Evolutionary conservation across 2,888 invertebrate genomes (phyloP).

Genomic region (Thymelicus sylvestris): DNA sequence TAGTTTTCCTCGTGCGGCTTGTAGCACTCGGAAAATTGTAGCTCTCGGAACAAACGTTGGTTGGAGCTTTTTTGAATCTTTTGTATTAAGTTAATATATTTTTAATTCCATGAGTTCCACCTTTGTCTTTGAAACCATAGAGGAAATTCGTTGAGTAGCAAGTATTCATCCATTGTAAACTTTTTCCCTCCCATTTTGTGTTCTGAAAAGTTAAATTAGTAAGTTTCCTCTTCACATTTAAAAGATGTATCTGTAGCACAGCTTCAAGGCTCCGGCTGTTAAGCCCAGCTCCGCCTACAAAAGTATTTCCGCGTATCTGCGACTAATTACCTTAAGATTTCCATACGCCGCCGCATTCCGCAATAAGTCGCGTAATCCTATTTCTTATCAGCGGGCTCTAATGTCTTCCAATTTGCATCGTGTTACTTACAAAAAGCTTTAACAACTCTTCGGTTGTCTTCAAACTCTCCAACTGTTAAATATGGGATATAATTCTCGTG

Average conservation of each 20-base stretch:
- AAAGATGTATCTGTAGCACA: no score
- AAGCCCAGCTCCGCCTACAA: background rate
- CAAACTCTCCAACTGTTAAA: constrained; percentile 25
- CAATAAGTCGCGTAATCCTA: constrained; percentile 73
- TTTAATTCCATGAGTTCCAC: no score
- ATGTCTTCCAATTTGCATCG: constrained; percentile 80
- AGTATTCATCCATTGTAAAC: no score
- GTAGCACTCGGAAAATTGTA: background rate
- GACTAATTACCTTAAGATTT: constrained; percentile 68
- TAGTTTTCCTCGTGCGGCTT: constrained; percentile 18
- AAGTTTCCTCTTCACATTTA: no score
- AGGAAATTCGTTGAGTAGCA: no score
- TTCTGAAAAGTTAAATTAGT: no score
- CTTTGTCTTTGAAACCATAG: no score
- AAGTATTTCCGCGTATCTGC: constrained; percentile 42
- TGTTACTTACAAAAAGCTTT: constrained; percentile 61
- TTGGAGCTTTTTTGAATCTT: background rate
- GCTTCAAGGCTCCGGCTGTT: background rate
- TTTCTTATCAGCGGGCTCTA: constrained; percentile 76
- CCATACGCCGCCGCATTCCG: constrained; percentile 53
- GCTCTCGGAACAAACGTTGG: background rate
- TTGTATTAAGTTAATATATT: background rate
- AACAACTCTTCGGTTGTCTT: constrained; percentile 40
- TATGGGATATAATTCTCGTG: background rate
- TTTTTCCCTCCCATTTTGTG: no score